These are phyloP conservation scores for Olivierus martensii DNA, from an alignment of 1,140 invertebrate genomes.

Conservation along the genomic window DNA sequence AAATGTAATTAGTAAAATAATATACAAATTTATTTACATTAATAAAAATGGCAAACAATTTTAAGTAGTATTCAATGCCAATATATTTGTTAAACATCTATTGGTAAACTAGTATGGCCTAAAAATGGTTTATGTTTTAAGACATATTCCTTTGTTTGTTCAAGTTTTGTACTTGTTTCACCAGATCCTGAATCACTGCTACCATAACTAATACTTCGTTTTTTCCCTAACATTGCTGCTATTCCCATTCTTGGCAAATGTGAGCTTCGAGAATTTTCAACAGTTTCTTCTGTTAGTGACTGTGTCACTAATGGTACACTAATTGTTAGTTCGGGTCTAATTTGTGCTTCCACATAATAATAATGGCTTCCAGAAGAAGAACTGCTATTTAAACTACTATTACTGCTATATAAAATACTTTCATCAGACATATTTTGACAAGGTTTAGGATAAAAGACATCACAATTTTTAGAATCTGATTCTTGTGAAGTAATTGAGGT, in stretches of 20 bases:
- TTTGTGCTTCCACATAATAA: slow-evolving; percentile 12
- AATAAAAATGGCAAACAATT: no score
- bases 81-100: no score
- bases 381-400: slow-evolving; percentile 7
- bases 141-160: no score
- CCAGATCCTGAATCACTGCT: slow-evolving; percentile 12
- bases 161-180: neutral
- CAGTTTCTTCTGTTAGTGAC: slow-evolving; percentile 4
- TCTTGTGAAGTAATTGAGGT: no score
- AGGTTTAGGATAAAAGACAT: no score
- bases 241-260: slow-evolving; percentile 15
- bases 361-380: slow-evolving; percentile 9
- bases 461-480: no score
- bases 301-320: slow-evolving; percentile 3
- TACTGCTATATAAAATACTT: slow-evolving; percentile 7
- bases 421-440: neutral
- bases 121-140: no score
- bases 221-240: slow-evolving; percentile 13
- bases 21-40: no score
- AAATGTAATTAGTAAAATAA: no score
- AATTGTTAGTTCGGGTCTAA: slow-evolving; percentile 7
- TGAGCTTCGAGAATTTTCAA: slow-evolving; percentile 4
- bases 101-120: no score
- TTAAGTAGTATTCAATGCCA: no score
- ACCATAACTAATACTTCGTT: slow-evolving; percentile 10